Evolutionary conservation across 2,888 invertebrate genomes (phyloP).

Genomic region (Lochmaea crataegi): DNA sequence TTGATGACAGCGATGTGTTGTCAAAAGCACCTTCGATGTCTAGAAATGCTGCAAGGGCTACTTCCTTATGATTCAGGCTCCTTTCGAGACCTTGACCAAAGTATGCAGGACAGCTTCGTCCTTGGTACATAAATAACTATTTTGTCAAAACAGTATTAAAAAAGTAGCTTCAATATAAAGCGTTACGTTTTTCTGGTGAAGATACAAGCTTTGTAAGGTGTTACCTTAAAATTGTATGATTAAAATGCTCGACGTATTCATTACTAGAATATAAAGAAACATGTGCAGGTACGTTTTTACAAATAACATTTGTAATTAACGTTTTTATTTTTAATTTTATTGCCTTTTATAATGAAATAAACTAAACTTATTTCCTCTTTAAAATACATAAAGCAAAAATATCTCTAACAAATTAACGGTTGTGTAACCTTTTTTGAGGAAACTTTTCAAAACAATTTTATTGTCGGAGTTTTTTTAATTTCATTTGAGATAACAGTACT

Average conservation of each 20-base stretch:
- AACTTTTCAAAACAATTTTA: background rate
- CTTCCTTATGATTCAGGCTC: no score
- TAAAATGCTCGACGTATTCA: background rate
- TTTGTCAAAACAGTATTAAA: no score
- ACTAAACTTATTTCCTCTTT: background rate
- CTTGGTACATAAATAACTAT: no score
- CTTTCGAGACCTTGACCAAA: no score
- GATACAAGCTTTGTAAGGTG: background rate
- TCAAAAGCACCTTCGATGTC: no score
- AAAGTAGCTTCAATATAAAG: no score
- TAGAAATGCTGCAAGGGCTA: no score
- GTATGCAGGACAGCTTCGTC: no score
- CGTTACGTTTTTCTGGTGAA: no score
- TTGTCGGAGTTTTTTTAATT: background rate
- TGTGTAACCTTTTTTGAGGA: background rate
- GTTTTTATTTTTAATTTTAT: background rate
- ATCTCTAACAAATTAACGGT: background rate
- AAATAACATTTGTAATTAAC: background rate
- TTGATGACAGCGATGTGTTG: no score
- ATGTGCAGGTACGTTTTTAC: background rate
- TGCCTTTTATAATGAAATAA: background rate
- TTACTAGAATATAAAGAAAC: background rate
- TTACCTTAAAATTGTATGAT: background rate
- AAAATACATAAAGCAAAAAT: slow-evolving; percentile 2
- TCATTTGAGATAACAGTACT: background rate